Evolutionary conservation across 2,888 invertebrate genomes (phyloP).

Genomic region (Syrista parreyssii): DNA sequence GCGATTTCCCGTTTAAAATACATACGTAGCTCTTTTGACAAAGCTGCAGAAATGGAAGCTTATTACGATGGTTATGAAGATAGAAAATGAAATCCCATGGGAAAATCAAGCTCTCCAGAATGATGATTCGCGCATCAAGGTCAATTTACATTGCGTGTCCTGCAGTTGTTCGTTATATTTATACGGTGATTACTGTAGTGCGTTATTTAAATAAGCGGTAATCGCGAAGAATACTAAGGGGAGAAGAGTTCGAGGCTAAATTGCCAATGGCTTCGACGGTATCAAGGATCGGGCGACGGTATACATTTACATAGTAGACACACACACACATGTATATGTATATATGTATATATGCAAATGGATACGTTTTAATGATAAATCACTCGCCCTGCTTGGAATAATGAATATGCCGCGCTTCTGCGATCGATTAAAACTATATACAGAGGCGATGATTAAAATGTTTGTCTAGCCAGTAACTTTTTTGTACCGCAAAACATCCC

Average conservation of each 20-base stretch:
- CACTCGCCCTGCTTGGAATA: neutral
- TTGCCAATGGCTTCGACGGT: neutral
- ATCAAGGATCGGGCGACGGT: neutral
- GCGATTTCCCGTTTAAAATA: neutral
- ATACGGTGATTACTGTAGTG: constrained; percentile 28
- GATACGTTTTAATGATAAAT: neutral
- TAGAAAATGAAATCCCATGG: neutral
- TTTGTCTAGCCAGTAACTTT: neutral
- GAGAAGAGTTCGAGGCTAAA: constrained; percentile 17
- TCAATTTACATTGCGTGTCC: constrained; percentile 20
- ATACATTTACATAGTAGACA: neutral
- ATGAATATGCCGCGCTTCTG: neutral
- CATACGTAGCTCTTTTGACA: neutral
- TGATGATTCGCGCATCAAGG: constrained; percentile 18
- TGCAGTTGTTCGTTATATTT: constrained; percentile 20
- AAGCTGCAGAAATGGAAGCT: neutral
- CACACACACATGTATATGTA: no score
- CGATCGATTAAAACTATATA: neutral
- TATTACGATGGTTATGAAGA: neutral
- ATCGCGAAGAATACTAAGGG: constrained; percentile 24
- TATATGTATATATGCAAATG: neutral
- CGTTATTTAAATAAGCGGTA: constrained; percentile 30
- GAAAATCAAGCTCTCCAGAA: neutral
- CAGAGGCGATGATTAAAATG: neutral
- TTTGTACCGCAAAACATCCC: neutral